Base-by-base conservation (phyloP, 2,888 invertebrate genomes). In the Celastrina argiolus region DNA sequence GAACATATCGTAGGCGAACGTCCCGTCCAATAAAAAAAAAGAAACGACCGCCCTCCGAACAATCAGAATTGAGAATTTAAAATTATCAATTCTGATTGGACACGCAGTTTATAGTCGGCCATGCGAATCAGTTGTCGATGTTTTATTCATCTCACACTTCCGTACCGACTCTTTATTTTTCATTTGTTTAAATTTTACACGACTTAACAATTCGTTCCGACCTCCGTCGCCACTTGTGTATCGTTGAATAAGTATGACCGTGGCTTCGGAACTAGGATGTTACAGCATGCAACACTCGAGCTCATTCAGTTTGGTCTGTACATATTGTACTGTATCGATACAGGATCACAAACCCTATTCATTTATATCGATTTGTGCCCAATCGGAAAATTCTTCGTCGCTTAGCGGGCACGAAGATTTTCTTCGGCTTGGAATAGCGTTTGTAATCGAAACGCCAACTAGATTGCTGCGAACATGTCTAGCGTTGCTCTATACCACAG, bases 111-210 rank as follows among this genome's bases (percentile, higher is more conserved):
- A 70, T 66, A 72, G 69, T 69, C 70, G 68, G 65, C 67, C 71
- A 73, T 72, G 78, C 76, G 75, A 78, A 79, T 81, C 75, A 77
- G 77, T 81, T 81, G 73, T 84, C 80, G 76, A 81, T 83, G 82
- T 85, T 81, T 79, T 77, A 80, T 79, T 82, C 80, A 83, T 83
- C 72, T 81, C 77, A 84, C 84, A 83, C 82, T 81, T 81, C 75
- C 74, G 76, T 74, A 80, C 75, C 71, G 73, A 82, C 74, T 80
- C 72, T 78, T 72, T 75, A 73, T 73, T 75, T 71, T 74, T 70
- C 73, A 74, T 75, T 74, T 65, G 74, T 76, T 78, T 72, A 72
- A 72, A 73, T 74, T 74, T 72, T 73, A 80, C 78, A 80, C 78
- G 63, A 74, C 69, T 74, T 71, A 72, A 71, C 65, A 68, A 71